A percentile compares a stretch with the other conserved stretches of the same genome.
phyloP scores from a whole-genome alignment of 2,797 vertebrate genomes.

The Moxostoma hubbsi region DNA sequence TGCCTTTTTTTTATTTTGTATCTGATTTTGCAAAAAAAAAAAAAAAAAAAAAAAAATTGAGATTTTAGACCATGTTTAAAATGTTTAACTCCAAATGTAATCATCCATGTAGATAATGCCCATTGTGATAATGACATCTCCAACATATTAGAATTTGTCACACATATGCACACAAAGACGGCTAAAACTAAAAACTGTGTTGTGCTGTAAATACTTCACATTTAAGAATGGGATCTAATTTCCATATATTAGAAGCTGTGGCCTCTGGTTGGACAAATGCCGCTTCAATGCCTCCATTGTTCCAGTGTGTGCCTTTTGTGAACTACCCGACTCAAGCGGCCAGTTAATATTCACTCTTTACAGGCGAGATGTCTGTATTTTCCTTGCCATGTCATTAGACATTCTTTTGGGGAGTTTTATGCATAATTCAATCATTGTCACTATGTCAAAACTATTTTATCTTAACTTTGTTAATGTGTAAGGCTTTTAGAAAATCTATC shows the following conservation, averaged over 20 bases:
- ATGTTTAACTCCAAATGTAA: slow-evolving; percentile 4
- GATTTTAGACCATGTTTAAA: not conserved
- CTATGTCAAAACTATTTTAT: not conserved
- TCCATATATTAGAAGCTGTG: slow-evolving; percentile 47
- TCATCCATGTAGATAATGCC: not conserved
- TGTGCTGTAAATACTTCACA: slow-evolving; percentile 71
- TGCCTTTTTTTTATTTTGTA: not conserved
- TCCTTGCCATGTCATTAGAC: not conserved
- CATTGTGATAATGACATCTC: slow-evolving; percentile 17
- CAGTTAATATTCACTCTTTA: slow-evolving; percentile 36
- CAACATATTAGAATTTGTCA: slow-evolving; percentile 18
- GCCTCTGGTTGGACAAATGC: slow-evolving; percentile 30
- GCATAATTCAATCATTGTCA: slow-evolving; percentile 10
- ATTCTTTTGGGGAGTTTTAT: not conserved
- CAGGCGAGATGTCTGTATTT: slow-evolving; percentile 8
- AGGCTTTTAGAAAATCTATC: not conserved
- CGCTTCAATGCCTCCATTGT: slow-evolving; percentile 49
- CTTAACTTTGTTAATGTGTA: not conserved
- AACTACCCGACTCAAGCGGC: slow-evolving; percentile 13
- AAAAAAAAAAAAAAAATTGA: no score
- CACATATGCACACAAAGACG: not conserved
- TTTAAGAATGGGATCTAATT: slow-evolving; percentile 59
- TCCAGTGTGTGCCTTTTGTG: slow-evolving; percentile 40
- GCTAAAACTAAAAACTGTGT: slow-evolving; percentile 29
- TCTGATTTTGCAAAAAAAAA: not conserved